These are phyloP conservation scores for Cyclura pinguis DNA, from an alignment of 2,797 vertebrate genomes.

Conservation along the genomic window DNA sequence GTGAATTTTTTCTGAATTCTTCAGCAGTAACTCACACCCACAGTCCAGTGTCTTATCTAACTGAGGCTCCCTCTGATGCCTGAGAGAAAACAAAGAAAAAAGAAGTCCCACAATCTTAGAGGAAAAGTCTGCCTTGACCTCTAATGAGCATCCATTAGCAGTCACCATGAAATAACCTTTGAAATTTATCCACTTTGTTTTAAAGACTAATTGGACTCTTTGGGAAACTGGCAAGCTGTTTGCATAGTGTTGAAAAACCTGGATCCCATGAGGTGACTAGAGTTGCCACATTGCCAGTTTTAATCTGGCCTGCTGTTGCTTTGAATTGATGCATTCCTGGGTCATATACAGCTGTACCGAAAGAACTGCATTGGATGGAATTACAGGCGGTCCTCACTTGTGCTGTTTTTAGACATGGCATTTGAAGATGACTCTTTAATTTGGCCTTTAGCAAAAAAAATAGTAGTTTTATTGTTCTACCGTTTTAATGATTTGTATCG, in stretches of 20 bases:
- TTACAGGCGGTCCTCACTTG: no score
- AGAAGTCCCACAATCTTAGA: not conserved
- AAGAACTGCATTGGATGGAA: not conserved
- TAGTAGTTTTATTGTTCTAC: no score
- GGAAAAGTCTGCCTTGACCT: not conserved
- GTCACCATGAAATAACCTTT: conserved; percentile 2
- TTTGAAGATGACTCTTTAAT: no score
- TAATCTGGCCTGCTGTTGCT: not conserved
- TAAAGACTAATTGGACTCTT: conserved; percentile 18
- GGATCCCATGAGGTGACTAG: not conserved
- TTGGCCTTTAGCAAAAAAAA: no score
- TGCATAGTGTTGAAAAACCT: not conserved
- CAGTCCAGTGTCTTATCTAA: not conserved
- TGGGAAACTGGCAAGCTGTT: conserved; percentile 16
- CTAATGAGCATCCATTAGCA: conserved; percentile 11
- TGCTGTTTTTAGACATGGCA: no score
- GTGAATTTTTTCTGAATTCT: not conserved
- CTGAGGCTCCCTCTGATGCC: not conserved
- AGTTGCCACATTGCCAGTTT: not conserved
- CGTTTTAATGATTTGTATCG: no score
- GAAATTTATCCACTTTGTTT: not conserved
- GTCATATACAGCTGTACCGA: not conserved
- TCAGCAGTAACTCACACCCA: not conserved
- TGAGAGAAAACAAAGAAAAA: not conserved
- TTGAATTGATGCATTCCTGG: not conserved